Conservation (phyloP, 2,888 invertebrate genomes). For the Reticulitermes lucifugus region DNA sequence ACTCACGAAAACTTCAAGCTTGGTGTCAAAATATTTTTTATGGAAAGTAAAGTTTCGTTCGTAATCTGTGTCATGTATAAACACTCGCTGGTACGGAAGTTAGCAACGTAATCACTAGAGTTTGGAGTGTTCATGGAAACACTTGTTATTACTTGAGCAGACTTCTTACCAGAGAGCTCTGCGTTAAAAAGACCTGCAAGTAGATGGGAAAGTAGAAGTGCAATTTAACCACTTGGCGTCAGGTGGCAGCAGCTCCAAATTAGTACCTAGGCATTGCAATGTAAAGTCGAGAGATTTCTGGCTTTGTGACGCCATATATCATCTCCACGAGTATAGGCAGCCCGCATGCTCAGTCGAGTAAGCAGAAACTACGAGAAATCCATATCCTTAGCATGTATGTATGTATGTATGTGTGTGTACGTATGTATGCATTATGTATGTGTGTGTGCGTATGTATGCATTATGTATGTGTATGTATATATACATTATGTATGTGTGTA, state of each 20-base stretch:
- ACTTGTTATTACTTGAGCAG: not conserved
- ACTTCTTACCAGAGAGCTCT: constrained; percentile 1
- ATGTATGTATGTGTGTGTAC: no score
- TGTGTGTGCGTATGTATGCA: no score
- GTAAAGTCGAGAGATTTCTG: constrained; percentile 16
- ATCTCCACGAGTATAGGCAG: not conserved
- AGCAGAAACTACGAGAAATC: not conserved
- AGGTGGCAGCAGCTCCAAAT: constrained; percentile 33
- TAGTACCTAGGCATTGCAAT: constrained; percentile 16
- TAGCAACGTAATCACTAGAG: constrained; percentile 19
- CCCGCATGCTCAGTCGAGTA: not conserved
- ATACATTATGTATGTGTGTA: no score
- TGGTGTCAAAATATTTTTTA: not conserved
- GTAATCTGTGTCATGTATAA: not conserved
- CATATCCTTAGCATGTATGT: not conserved
- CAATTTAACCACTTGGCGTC: constrained; percentile 34
- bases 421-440: no score
- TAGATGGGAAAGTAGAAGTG: constrained; percentile 20
- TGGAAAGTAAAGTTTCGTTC: not conserved
- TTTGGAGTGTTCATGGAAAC: constrained; percentile 19
- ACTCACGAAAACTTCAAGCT: not conserved
- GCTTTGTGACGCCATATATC: constrained; percentile 20
- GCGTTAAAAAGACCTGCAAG: no score
- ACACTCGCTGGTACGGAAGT: not conserved
- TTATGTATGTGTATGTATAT: no score